Conservation (phyloP, 2,888 invertebrate genomes). For the Caenorhabditis wallacei region DNA sequence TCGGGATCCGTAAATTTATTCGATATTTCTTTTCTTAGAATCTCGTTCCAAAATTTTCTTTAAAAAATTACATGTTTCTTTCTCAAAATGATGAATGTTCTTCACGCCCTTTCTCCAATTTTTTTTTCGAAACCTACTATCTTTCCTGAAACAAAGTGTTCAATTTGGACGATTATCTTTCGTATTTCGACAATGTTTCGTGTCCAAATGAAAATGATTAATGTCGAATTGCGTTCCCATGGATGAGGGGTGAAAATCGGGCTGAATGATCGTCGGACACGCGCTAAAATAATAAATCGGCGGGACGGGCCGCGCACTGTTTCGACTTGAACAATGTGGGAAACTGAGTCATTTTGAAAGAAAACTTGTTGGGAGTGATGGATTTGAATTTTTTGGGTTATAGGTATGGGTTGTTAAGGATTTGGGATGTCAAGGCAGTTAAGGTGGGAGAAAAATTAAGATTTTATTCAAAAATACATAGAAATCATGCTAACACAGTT, state of each 20-base stretch:
- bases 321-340: conserved; percentile 52
- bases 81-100: not conserved
- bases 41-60: too few species aligned
- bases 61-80: conserved; percentile 4
- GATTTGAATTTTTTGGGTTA: not conserved
- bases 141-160: conserved; percentile 7
- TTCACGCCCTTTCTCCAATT: not conserved
- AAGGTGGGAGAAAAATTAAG: too few species aligned
- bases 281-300: conserved; percentile 63
- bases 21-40: not conserved
- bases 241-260: conserved; percentile 41
- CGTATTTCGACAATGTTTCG: conserved; percentile 33
- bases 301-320: conserved; percentile 30
- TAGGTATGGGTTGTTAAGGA: too few species aligned
- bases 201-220: too few species aligned
- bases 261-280: conserved; percentile 39
- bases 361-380: conserved; percentile 21
- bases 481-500: too few species aligned
- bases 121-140: too few species aligned
- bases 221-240: conserved; percentile 52
- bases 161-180: not conserved
- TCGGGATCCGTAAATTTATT: not conserved
- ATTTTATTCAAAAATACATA: too few species aligned
- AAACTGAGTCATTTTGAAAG: conserved; percentile 45
- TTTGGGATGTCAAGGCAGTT: too few species aligned